phyloP scores from a whole-genome alignment of 2,888 invertebrate species.

The Mycalesis mineus region DNA sequence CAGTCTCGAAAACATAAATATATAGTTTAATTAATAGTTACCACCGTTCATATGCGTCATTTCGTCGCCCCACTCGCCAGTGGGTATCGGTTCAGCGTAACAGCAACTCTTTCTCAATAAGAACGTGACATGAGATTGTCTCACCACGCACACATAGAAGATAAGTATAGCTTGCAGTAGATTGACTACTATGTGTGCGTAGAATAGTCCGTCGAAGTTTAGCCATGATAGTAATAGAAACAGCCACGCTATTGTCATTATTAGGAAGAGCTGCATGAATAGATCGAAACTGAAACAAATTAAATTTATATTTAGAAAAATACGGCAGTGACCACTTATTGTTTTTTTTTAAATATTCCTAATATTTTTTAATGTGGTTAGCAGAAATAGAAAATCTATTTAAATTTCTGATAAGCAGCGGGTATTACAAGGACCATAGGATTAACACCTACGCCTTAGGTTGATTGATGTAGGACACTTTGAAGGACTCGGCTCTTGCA shows the following conservation, averaged over 20 bases:
- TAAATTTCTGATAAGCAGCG: too few species aligned
- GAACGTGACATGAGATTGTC: conserved; percentile 88
- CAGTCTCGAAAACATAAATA: neutral
- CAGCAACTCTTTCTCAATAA: conserved; percentile 88
- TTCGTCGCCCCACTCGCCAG: conserved; percentile 92
- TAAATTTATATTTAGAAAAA: neutral
- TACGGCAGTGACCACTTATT: too few species aligned
- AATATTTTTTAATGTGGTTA: too few species aligned
- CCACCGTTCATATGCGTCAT: conserved; percentile 91
- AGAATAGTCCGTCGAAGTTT: conserved; percentile 83
- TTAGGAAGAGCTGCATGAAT: conserved; percentile 84
- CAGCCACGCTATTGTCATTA: conserved; percentile 87
- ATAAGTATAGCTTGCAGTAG: conserved; percentile 85
- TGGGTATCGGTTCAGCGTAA: conserved; percentile 84
- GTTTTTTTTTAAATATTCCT: too few species aligned
- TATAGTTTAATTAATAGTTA: conserved; percentile 43
- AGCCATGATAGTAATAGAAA: conserved; percentile 87
- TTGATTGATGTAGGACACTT: too few species aligned
- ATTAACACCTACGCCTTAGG: too few species aligned
- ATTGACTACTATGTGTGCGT: conserved; percentile 86
- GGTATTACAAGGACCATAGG: too few species aligned
- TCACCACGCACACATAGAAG: conserved; percentile 86
- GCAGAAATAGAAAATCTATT: too few species aligned
- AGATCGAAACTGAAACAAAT: conserved; percentile 84
- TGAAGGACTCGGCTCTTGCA: too few species aligned